phyloP scores from a whole-genome alignment of 1,140 invertebrate species.

The Palaemon carinicauda region DNA sequence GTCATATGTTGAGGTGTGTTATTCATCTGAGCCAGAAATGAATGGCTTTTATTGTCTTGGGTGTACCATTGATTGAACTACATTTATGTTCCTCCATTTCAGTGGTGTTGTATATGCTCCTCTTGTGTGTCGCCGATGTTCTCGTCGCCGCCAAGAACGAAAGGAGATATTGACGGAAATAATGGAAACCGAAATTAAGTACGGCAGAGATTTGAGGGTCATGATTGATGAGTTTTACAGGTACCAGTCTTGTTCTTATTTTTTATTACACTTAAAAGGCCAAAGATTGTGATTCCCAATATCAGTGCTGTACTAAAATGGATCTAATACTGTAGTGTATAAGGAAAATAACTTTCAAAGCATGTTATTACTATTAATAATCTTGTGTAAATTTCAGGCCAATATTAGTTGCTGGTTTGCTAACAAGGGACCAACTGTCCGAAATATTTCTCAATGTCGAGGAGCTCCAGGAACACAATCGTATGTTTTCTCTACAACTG shows the following conservation, averaged over 20 bases:
- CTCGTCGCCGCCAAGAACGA: slow-evolving; percentile 84
- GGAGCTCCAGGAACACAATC: slow-evolving; percentile 89
- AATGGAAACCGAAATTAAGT: slow-evolving; percentile 95
- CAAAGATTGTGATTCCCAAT: not conserved
- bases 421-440: slow-evolving; percentile 73
- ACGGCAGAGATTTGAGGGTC: slow-evolving; percentile 89
- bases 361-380: no score
- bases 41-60: not conserved
- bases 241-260: slow-evolving; percentile 73
- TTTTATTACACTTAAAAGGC: not conserved
- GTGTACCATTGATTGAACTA: no score
- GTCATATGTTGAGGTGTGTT: no score
- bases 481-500: slow-evolving; percentile 83
- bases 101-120: slow-evolving; percentile 78
- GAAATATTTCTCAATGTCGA: slow-evolving; percentile 91
- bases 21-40: no score
- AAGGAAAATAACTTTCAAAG: no score
- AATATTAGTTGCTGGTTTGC: slow-evolving; percentile 79
- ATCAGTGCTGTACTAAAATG: not conserved
- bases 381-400: slow-evolving; percentile 58
- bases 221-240: slow-evolving; percentile 93
- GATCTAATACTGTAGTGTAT: no score
- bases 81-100: slow-evolving; percentile 15
- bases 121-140: slow-evolving; percentile 85
- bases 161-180: slow-evolving; percentile 96